Percentiles rank a stretch among this genome's conserved stretches.
phyloP scores from a whole-genome alignment of 2,797 vertebrate genomes.

The Salarias fasciatus region DNA sequence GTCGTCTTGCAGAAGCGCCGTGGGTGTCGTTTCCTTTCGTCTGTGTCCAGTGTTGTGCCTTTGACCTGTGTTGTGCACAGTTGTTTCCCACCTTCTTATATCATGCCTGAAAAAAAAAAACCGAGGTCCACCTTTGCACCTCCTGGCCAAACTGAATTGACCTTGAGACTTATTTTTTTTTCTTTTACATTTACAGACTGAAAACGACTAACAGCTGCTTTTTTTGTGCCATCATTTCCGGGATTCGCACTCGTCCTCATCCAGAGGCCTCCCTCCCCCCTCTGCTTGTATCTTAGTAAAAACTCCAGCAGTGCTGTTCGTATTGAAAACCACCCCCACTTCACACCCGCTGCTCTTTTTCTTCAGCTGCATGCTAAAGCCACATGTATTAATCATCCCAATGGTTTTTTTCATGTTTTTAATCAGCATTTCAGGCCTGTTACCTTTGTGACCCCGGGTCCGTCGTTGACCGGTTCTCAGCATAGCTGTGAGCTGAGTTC shows the following conservation, averaged over 20 bases:
- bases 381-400: slow-evolving; percentile 8
- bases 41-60: slow-evolving; percentile 81
- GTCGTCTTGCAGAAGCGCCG: slow-evolving; percentile 51
- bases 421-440: slow-evolving; percentile 33
- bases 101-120: slow-evolving; percentile 53
- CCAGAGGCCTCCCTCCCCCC: slow-evolving; percentile 5
- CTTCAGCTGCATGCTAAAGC: slow-evolving; percentile 54
- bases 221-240: slow-evolving; percentile 46
- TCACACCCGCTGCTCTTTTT: slow-evolving; percentile 22
- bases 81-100: slow-evolving; percentile 55
- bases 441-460: slow-evolving; percentile 35
- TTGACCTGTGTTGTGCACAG: slow-evolving; percentile 78
- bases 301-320: slow-evolving; percentile 49
- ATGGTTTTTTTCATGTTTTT: slow-evolving; percentile 30
- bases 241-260: no score
- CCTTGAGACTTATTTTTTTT: no score
- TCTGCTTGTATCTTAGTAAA: slow-evolving; percentile 66
- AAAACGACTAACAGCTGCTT: slow-evolving; percentile 49
- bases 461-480: no score
- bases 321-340: slow-evolving; percentile 19
- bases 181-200: no score
- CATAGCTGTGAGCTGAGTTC: no score
- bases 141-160: no score
- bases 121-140: neutral
- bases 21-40: slow-evolving; percentile 58